Conservation (phyloP, 2,113 vertebrate genomes). For the Ctenodactylus gundi region DNA sequence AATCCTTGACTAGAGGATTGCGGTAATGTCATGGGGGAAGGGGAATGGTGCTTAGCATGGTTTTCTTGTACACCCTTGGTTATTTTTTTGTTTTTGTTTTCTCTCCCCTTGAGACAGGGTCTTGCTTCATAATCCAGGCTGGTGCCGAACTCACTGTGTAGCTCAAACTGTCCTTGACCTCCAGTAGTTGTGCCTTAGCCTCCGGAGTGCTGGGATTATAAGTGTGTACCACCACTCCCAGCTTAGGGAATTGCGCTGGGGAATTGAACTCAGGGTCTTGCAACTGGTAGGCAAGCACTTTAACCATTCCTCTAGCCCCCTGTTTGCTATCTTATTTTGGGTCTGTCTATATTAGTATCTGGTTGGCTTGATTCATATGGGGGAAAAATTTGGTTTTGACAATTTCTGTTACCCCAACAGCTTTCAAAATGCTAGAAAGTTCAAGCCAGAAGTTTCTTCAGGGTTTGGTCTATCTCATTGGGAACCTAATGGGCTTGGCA, state of each 20-base stretch:
- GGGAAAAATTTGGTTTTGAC: neutral
- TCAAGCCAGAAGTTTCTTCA: constrained; percentile 97
- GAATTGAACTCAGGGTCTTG: too few relatives aligned
- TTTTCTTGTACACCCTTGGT: too few relatives aligned
- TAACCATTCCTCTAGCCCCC: neutral
- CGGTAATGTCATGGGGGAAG: neutral
- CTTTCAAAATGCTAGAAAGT: constrained; percentile 96
- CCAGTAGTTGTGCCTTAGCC: too few relatives aligned
- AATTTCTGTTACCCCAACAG: constrained; percentile 78
- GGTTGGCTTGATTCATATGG: neutral
- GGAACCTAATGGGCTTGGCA: constrained; percentile 95
- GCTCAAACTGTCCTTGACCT: too few relatives aligned
- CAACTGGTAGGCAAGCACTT: too few relatives aligned
- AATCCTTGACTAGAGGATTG: neutral
- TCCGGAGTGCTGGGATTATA: too few relatives aligned
- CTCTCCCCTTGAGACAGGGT: too few relatives aligned
- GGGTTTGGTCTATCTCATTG: constrained; percentile 94
- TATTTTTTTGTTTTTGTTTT: too few relatives aligned
- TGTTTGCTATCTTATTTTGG: neutral
- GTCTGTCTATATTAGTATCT: neutral
- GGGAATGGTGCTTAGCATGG: neutral
- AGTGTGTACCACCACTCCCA: too few relatives aligned
- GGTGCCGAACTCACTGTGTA: too few relatives aligned
- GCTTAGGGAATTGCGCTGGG: too few relatives aligned
- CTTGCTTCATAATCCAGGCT: too few relatives aligned